These are phyloP conservation scores for Mus spicilegus DNA, from an alignment of 2,113 vertebrate genomes.

Conservation along the genomic window DNA sequence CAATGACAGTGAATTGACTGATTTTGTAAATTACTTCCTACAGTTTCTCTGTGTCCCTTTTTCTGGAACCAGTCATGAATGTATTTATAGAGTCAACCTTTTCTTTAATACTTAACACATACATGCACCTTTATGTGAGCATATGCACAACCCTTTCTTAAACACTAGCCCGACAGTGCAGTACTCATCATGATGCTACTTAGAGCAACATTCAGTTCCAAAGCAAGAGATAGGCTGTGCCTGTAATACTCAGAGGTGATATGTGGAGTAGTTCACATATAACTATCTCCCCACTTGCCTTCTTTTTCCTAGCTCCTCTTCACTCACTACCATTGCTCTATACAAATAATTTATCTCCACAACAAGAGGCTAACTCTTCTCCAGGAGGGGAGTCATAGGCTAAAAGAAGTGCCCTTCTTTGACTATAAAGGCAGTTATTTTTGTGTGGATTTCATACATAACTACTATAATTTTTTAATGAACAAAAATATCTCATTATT, in stretches of 20 bases:
- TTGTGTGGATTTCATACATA: neutral
- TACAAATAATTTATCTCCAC: neutral
- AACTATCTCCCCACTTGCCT: neutral
- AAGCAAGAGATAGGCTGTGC: neutral
- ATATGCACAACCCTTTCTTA: neutral
- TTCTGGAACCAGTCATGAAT: neutral
- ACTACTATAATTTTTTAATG: neutral
- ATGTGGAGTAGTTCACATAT: neutral
- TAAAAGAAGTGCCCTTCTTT: neutral
- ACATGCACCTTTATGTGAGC: too few species aligned
- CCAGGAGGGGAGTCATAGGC: neutral
- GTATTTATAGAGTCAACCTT: neutral
- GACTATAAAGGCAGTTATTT: neutral
- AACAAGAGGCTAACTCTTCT: neutral
- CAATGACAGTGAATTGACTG: neutral
- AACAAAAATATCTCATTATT: conserved; percentile 1
- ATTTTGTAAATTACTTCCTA: neutral
- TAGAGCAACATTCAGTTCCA: neutral
- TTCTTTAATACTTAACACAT: neutral
- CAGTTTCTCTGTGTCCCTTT: neutral
- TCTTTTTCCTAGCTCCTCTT: neutral
- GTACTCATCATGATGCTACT: neutral
- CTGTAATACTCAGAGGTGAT: neutral
- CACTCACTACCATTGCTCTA: neutral
- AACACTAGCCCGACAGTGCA: neutral